Evolutionary conservation across 2,113 vertebrate genomes (phyloP), one percentile per base, ranked within the genome.

Genomic region (Pica pica): DNA sequence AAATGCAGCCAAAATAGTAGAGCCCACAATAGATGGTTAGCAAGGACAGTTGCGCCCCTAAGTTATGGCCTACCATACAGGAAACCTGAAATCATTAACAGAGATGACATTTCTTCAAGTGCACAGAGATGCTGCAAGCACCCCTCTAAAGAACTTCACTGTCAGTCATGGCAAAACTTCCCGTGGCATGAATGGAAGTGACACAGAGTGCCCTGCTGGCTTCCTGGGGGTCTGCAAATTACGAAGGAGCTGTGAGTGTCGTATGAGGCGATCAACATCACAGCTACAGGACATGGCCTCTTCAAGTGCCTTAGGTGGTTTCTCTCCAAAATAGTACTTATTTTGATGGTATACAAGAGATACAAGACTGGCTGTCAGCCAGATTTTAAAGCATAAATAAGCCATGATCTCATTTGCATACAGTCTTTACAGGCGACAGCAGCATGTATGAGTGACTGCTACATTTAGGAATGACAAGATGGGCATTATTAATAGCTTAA

Each of bases 401-500:
- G 76, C 94, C 94, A 65, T 95, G 87, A 97, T 97, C 94, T 98
- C 94, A 95, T 97, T 95, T 95, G 93, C 13, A 11, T 92, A 82
- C 50, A 80, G 93, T 71, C 84, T 96, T 97, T 95, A 93, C 89
- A 96, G 93, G 90, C 44, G 14, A 97, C 86, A 93, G 93, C 92
- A 97, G 97, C 92, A 93, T 87, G 78, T 97, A 91, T 96, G 96
- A 97, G 93, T 96, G 96, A 85, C 96, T 90, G 84, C 93, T 98
- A 93, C 93, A 98, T 98, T 97, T 97, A 97, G 94, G 94, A 97
- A 97, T 97, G 97, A 97, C 96, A 98, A 95, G 96, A 97, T 96
- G 87, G 96, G 89, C 88, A 97, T 98, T 98, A 98, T 98, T 98
- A 98, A 98, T 98, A 98, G 97, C 97, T 98, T 98, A 97, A 98